Evolutionary conservation across 2,797 vertebrate genomes (phyloP).

Genomic region (Potorous gilbertii): DNA sequence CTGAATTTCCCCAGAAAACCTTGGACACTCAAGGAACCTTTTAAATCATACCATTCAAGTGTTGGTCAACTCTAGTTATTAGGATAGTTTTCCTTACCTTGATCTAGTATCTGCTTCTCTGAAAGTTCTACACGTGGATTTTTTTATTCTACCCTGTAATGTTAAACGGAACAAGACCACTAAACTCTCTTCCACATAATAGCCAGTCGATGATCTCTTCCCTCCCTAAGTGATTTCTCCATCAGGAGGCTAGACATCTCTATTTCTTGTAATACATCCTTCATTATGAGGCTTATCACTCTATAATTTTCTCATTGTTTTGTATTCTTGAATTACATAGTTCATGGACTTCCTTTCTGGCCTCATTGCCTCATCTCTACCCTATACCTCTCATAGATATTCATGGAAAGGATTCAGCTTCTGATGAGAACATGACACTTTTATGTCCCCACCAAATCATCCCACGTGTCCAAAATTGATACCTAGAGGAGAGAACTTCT

Average conservation of each 20-base stretch:
- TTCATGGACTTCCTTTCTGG: neutral
- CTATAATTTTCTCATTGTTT: neutral
- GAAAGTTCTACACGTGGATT: neutral
- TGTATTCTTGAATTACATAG: neutral
- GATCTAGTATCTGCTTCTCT: neutral
- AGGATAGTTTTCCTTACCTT: neutral
- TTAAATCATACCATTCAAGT: neutral
- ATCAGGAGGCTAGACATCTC: neutral
- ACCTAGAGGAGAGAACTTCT: neutral
- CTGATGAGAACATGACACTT: neutral
- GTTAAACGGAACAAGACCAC: neutral
- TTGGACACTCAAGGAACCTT: neutral
- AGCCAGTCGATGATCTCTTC: neutral
- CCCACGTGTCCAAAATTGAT: neutral
- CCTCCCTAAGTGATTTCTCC: neutral
- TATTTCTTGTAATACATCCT: neutral
- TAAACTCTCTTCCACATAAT: neutral
- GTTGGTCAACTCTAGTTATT: neutral
- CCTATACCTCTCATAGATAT: neutral
- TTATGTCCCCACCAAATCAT: neutral
- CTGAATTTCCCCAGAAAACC: neutral
- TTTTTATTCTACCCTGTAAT: neutral
- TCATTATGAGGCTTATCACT: neutral
- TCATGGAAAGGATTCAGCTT: neutral
- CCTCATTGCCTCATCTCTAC: neutral